A percentile compares a stretch with the other conserved stretches of the same genome.
phyloP scores from a whole-genome alignment of 2,888 invertebrate species.

The Catocala fraxini region DNA sequence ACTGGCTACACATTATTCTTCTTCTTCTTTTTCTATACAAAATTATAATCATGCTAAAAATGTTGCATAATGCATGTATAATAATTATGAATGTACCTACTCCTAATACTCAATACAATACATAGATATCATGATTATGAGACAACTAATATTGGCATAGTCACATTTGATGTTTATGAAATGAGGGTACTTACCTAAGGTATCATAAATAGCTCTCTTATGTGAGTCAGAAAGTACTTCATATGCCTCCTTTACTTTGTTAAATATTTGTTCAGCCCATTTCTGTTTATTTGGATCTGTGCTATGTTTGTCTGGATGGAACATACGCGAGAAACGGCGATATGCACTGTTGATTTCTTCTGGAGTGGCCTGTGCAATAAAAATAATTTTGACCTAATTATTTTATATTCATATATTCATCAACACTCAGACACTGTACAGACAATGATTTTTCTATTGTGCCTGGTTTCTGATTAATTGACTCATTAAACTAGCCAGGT shows the following conservation, averaged over 20 bases:
- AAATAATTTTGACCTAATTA: neutral
- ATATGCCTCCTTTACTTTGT: conserved; percentile 97
- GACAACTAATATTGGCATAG: neutral
- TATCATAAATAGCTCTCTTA: conserved; percentile 98
- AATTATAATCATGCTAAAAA: too few species aligned
- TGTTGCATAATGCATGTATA: too few species aligned
- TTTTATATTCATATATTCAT: too few species aligned
- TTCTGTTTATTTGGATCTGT: conserved; percentile 93
- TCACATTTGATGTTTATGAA: neutral
- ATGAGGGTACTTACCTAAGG: conserved; percentile 76
- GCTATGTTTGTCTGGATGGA: conserved; percentile 98
- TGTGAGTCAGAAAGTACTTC: conserved; percentile 98
- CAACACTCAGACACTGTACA: too few species aligned
- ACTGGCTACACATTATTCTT: too few species aligned
- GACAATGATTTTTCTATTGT: too few species aligned
- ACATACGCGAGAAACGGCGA: conserved; percentile 95
- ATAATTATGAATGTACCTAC: too few species aligned
- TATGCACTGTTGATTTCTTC: conserved; percentile 98
- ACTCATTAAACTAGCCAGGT: too few species aligned
- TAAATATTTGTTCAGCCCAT: conserved; percentile 97
- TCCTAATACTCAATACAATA: too few species aligned
- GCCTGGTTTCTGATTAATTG: too few species aligned
- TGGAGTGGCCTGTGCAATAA: conserved; percentile 91
- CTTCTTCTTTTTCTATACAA: too few species aligned
- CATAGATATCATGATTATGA: too few species aligned